Conservation (phyloP, 2,113 vertebrate genomes). For the Benitochromis conjunctus region DNA sequence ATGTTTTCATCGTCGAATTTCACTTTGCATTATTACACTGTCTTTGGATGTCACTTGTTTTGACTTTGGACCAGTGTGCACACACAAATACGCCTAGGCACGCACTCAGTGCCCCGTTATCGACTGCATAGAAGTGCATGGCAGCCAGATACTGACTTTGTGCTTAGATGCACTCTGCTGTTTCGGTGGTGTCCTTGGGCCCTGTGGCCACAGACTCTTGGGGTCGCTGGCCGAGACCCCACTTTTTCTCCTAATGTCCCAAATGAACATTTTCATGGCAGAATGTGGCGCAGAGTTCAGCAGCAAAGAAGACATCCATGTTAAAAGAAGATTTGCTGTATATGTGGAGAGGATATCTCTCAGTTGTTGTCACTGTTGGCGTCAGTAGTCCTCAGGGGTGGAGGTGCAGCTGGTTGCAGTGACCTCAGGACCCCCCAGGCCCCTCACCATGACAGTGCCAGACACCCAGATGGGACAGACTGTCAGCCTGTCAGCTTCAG, state of each 20-base stretch:
- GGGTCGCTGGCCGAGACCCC: neutral
- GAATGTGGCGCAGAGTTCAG: constrained; percentile 53
- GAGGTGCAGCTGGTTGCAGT: constrained; percentile 65
- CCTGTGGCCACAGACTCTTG: neutral
- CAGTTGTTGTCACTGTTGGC: constrained; percentile 36
- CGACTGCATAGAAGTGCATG: neutral
- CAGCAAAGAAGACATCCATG: constrained; percentile 18
- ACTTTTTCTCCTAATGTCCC: constrained; percentile 8
- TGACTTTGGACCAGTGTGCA: constrained; percentile 10
- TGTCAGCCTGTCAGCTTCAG: constrained; percentile 54
- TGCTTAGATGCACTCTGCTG: neutral
- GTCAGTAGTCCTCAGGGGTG: constrained; percentile 39
- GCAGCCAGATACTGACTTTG: neutral
- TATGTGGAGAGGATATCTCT: neutral
- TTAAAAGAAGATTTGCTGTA: constrained; percentile 7
- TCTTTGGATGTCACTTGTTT: constrained; percentile 12
- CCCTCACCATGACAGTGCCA: constrained; percentile 29
- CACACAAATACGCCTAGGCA: neutral
- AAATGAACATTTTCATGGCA: constrained; percentile 38
- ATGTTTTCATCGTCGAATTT: neutral
- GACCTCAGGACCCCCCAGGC: constrained; percentile 47
- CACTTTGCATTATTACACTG: neutral
- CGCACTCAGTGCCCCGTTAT: neutral
- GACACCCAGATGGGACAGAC: constrained; percentile 63
- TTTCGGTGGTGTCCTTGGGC: neutral